Percentiles rank a stretch among this genome's conserved stretches.
These are phyloP conservation scores for Chionomys nivalis DNA, from an alignment of 2,113 vertebrate species.

Conservation along the genomic window DNA sequence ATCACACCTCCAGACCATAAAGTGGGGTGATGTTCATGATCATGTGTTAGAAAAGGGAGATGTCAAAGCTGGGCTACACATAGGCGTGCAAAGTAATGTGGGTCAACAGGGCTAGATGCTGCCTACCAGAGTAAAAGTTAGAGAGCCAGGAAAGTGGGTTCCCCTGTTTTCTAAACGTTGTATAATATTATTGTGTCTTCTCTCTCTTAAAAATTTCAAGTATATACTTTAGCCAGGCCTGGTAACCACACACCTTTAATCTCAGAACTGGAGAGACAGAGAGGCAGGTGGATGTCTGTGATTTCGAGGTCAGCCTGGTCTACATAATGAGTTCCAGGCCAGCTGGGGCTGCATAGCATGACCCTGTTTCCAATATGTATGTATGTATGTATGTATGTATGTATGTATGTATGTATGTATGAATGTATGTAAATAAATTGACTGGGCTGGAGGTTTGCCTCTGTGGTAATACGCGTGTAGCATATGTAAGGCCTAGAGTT, in stretches of 20 bases:
- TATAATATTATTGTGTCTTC: neutral
- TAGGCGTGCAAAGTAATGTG: neutral
- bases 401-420: no score
- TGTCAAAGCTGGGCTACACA: neutral
- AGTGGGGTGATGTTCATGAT: neutral
- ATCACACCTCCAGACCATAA: neutral
- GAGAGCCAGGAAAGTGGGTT: neutral
- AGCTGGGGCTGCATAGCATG: neutral
- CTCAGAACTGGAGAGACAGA: neutral
- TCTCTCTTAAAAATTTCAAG: slow-evolving; percentile 6
- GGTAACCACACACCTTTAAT: neutral
- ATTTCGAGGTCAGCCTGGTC: neutral
- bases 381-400: no score
- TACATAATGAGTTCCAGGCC: neutral
- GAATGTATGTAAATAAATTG: neutral
- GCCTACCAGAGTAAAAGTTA: neutral
- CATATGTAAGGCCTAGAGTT: neutral
- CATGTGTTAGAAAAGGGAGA: neutral
- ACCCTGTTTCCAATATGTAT: no score
- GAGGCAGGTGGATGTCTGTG: neutral
- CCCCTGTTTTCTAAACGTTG: neutral
- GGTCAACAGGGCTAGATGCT: neutral
- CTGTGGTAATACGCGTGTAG: neutral
- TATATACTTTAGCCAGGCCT: neutral
- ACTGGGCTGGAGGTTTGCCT: neutral